phyloP scores from a whole-genome alignment of 2,888 invertebrate species.

The Drosophila anomalata region DNA sequence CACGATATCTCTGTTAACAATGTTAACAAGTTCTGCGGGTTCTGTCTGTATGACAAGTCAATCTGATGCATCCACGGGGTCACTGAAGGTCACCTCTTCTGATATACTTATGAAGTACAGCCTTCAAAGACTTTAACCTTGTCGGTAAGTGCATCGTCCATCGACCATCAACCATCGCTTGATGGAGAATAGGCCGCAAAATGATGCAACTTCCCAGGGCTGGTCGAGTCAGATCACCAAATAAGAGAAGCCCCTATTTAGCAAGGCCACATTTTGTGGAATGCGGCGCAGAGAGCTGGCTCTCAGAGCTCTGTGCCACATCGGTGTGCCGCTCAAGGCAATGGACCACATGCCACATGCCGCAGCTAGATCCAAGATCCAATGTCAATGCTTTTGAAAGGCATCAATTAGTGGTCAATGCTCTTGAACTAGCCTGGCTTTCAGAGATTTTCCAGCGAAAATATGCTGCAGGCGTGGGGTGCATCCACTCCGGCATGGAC shows the following conservation, averaged over 20 bases:
- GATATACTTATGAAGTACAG: neutral
- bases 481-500: neutral
- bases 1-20: slow-evolving; percentile 65
- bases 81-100: slow-evolving; percentile 9
- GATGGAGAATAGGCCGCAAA: neutral
- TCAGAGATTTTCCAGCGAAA: slow-evolving; percentile 68
- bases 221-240: slow-evolving; percentile 8
- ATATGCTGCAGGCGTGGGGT: slow-evolving; percentile 55
- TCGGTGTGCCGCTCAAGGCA: slow-evolving; percentile 40
- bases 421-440: slow-evolving; percentile 56
- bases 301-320: slow-evolving; percentile 42
- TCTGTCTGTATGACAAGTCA: slow-evolving; percentile 53
- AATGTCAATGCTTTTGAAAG: slow-evolving; percentile 64
- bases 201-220: neutral
- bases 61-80: slow-evolving; percentile 30
- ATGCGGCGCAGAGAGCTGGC: slow-evolving; percentile 47
- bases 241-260: slow-evolving; percentile 47
- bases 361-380: slow-evolving; percentile 44
- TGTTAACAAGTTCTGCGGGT: slow-evolving; percentile 37
- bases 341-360: slow-evolving; percentile 46
- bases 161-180: no score
- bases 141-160: no score
- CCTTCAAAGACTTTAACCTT: neutral
- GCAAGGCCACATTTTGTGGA: slow-evolving; percentile 62
- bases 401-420: slow-evolving; percentile 72